Base-by-base conservation (phyloP, 2,113 vertebrate species). In the Patagioenas fasciata region DNA sequence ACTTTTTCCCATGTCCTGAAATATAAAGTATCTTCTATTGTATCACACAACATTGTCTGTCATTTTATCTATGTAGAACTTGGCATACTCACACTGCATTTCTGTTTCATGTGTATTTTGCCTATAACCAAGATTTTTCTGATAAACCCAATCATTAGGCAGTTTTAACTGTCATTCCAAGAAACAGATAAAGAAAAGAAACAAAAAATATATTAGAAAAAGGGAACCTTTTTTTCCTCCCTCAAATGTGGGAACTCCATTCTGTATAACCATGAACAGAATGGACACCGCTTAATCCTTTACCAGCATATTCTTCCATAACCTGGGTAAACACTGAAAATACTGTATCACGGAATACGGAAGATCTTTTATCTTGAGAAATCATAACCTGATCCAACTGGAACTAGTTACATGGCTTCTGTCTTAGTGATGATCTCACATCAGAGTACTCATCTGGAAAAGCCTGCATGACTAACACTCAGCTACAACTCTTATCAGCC, bases 201-300 rank as follows among this genome's bases (percentile, higher is more conserved):
- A 65, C 16, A 29, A 7, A 69, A 54, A 64, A 20, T 3, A 8
- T 15, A 3, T 15, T 44, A 58, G 23, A 18, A 54, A 57, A 71
- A 32, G 0, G 5, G 13, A 53, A 50, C 0, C 4, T 32, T 44
- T 50, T 60, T 32, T 2, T 2, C 10, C 19, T 44, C 16, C 6
- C 5, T 54, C 32, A 57, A 50, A 44, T 3, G 24, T 3, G 6
- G 48, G 78, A 65, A 60, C 15, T 25, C 2, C 4, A 4, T 29
- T 80, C 23, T 38, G 10, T 15, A 8, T 9, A 88, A 48, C 2
- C 4, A 50, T 8, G 12, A 19, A 0, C 3, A 70, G 11, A 64
- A 47, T 1, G 10, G 28, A 28, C 0, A 0, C 21, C 29, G 13
- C 36, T 24, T 28, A 62, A 29, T 42, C 32, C 6, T 86, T 70